phyloP scores from a whole-genome alignment of 2,113 vertebrate species.

The Myocastor coypus region DNA sequence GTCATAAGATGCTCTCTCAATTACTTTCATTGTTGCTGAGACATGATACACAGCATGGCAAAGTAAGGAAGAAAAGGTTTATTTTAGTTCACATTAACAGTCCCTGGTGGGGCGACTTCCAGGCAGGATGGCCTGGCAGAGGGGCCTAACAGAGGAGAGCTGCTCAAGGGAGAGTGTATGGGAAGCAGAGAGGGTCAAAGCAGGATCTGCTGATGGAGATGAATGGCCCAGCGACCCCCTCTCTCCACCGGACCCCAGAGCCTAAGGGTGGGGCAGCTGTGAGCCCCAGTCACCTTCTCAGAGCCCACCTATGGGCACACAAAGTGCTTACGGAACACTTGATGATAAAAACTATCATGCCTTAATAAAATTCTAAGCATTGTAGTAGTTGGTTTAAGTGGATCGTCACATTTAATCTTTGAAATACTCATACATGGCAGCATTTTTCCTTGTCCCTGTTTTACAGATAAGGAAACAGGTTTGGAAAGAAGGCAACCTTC shows the following conservation, averaged over 20 bases:
- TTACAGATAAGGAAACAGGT: conserved; percentile 30
- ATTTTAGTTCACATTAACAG: not conserved
- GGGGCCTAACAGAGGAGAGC: not conserved
- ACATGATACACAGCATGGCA: no score
- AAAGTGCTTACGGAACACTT: not conserved
- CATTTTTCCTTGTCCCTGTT: not conserved
- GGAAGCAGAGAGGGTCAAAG: not conserved
- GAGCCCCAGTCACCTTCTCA: not conserved
- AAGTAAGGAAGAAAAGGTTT: not conserved
- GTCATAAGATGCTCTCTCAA: not conserved
- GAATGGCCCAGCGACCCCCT: not conserved
- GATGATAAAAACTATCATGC: not conserved
- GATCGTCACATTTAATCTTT: conserved; percentile 50
- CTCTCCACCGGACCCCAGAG: not conserved
- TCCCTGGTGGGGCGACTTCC: not conserved
- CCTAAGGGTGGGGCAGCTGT: not conserved
- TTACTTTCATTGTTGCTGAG: not conserved
- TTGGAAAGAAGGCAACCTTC: not conserved
- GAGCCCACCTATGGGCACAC: not conserved
- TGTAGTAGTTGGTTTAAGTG: conserved; percentile 17
- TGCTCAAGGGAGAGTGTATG: no score
- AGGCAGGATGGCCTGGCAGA: not conserved
- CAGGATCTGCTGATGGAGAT: no score
- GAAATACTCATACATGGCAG: not conserved
- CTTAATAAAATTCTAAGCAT: not conserved